These are phyloP conservation scores for Limosa lapponica DNA, from an alignment of 2,797 vertebrate species.

Conservation along the genomic window DNA sequence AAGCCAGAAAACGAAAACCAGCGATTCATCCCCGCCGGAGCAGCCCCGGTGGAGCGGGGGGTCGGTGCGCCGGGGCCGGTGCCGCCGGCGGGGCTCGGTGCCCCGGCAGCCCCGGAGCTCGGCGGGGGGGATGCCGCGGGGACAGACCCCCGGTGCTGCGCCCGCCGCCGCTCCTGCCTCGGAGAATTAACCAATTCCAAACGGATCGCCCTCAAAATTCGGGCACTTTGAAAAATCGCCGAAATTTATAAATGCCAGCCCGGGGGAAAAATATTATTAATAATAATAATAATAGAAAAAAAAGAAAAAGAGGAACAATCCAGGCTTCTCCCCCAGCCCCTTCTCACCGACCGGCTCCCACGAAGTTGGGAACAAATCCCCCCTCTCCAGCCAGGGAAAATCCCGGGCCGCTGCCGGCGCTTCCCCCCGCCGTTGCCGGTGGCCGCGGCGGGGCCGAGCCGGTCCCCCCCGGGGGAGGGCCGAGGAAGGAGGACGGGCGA, in stretches of 20 bases:
- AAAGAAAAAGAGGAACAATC: background rate
- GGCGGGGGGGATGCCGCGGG: background rate
- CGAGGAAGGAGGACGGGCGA: background rate
- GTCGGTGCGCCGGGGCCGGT: background rate
- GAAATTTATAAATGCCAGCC: background rate
- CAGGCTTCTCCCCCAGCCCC: background rate
- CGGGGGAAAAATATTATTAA: background rate
- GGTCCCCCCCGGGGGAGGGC: slow-evolving; percentile 38
- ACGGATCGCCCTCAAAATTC: slow-evolving; percentile 7
- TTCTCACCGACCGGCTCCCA: slow-evolving; percentile 16
- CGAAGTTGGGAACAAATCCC: slow-evolving; percentile 41
- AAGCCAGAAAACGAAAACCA: background rate
- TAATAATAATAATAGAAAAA: background rate
- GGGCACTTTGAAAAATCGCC: slow-evolving; percentile 10
- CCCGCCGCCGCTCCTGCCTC: background rate
- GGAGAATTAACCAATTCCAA: background rate
- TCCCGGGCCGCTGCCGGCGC: slow-evolving; percentile 19
- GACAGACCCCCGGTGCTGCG: background rate
- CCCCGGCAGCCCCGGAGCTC: background rate
- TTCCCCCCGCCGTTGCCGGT: background rate
- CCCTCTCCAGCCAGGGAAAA: background rate
- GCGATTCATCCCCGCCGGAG: background rate
- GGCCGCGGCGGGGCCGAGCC: slow-evolving; percentile 6
- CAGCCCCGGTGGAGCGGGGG: background rate
- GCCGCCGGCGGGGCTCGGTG: background rate